phyloP scores from a whole-genome alignment of 2,797 vertebrate genomes.

The Thaleichthys pacificus region DNA sequence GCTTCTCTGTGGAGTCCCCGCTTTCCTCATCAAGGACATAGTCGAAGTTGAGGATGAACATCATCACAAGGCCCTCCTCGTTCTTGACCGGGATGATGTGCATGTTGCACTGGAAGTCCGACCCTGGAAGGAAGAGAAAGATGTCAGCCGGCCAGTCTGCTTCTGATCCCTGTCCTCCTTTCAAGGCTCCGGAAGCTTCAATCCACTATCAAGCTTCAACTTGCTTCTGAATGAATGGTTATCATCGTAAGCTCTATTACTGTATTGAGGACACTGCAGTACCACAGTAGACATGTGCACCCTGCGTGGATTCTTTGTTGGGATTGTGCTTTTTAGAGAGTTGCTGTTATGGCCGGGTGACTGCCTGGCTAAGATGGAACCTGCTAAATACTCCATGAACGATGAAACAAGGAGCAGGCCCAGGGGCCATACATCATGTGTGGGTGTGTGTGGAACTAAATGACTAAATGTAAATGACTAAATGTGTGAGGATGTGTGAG shows the following conservation, averaged over 20 bases:
- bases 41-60: conserved; percentile 99
- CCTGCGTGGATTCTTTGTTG: no score
- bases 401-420: conserved; percentile 37
- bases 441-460: neutral
- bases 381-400: conserved; percentile 26
- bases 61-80: conserved; percentile 95
- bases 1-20: conserved; percentile 83
- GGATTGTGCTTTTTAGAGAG: conserved; percentile 5
- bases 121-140: conserved; percentile 74
- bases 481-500: neutral
- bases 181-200: neutral
- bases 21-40: conserved; percentile 86
- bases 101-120: conserved; percentile 93
- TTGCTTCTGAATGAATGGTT: no score
- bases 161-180: neutral
- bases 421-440: conserved; percentile 17
- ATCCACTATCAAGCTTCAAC: neutral
- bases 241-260: no score
- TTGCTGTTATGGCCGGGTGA: conserved; percentile 53
- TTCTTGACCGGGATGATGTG: conserved; percentile 99
- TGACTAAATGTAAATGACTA: neutral
- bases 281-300: no score
- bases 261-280: no score
- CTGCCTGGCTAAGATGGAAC: conserved; percentile 36
- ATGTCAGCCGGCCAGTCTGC: neutral